Conservation (phyloP, 2,888 invertebrate genomes). For the Lasius fuliginosus region DNA sequence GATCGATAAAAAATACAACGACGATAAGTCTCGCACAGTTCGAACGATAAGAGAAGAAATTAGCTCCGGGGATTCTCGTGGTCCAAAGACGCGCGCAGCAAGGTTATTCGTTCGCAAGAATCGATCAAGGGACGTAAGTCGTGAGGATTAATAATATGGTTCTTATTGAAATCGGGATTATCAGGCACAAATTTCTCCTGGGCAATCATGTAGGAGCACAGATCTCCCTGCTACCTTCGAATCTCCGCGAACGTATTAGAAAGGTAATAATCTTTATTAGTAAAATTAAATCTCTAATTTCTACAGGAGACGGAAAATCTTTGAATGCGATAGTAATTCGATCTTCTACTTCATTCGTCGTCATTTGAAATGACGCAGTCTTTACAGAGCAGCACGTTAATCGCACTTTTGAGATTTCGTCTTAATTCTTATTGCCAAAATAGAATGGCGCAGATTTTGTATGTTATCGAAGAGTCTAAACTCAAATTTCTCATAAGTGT, state of each 20-base stretch:
- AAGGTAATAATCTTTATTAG: slow-evolving; percentile 49
- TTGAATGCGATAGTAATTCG: slow-evolving; percentile 51
- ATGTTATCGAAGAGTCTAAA: neutral
- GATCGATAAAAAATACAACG: neutral
- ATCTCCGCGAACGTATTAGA: slow-evolving; percentile 18
- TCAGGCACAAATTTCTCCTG: neutral
- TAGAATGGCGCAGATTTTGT: slow-evolving; percentile 5
- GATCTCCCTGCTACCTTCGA: slow-evolving; percentile 12
- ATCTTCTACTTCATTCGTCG: slow-evolving; percentile 46
- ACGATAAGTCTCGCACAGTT: neutral
- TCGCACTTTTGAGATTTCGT: slow-evolving; percentile 23
- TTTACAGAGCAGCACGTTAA: slow-evolving; percentile 8
- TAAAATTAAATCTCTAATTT: slow-evolving; percentile 54
- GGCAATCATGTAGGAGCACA: neutral
- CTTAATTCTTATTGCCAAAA: neutral
- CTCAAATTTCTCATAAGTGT: neutral
- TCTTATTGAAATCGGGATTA: slow-evolving; percentile 41
- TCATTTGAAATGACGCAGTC: slow-evolving; percentile 31
- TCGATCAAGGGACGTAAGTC: slow-evolving; percentile 30
- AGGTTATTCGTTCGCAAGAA: slow-evolving; percentile 25
- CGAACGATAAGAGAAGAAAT: slow-evolving; percentile 25
- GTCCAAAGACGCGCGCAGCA: slow-evolving; percentile 5
- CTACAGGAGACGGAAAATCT: neutral
- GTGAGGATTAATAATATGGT: slow-evolving; percentile 20
- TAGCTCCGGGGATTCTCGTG: neutral